Percentiles rank a stretch among this genome's conserved stretches.
phyloP scores from a whole-genome alignment of 2,888 invertebrate species.

The Euzophera pinguis region DNA sequence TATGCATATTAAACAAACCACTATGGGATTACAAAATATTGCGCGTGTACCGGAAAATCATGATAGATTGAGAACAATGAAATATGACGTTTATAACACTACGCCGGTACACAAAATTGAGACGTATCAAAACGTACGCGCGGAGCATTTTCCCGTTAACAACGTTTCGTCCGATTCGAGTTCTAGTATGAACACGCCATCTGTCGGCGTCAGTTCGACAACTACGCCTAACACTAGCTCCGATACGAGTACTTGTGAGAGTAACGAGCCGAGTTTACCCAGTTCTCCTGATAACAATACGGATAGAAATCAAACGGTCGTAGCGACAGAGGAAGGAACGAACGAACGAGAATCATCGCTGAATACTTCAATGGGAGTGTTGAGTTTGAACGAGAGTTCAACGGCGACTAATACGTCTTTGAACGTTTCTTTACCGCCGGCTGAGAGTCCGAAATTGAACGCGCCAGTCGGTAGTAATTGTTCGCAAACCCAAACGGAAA shows the following conservation, averaged over 20 bases:
- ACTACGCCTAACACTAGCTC: conserved; percentile 86
- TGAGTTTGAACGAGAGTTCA: conserved; percentile 67
- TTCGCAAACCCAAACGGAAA: conserved; percentile 40
- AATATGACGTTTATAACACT: conserved; percentile 51
- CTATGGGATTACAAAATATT: conserved; percentile 50
- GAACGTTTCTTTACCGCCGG: conserved; percentile 63
- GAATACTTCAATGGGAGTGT: conserved; percentile 61
- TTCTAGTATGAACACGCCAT: conserved; percentile 82
- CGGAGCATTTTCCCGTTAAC: conserved; percentile 53
- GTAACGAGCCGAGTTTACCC: conserved; percentile 87
- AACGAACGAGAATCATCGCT: conserved; percentile 47
- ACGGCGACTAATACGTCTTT: conserved; percentile 70
- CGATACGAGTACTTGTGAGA: conserved; percentile 84
- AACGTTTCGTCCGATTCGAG: conserved; percentile 84
- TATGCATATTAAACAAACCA: conserved; percentile 45
- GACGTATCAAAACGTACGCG: conserved; percentile 58
- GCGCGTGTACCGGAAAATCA: conserved; percentile 52
- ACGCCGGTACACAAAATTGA: conserved; percentile 52
- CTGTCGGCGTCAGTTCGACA: conserved; percentile 81
- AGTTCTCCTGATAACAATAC: conserved; percentile 78
- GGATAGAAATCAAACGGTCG: conserved; percentile 44
- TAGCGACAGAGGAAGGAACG: conserved; percentile 34
- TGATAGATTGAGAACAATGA: conserved; percentile 48
- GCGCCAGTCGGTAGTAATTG: conserved; percentile 32
- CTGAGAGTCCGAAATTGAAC: conserved; percentile 61